These are phyloP conservation scores for Rotaria macrura DNA, from an alignment of 2,888 invertebrate genomes.

Conservation along the genomic window DNA sequence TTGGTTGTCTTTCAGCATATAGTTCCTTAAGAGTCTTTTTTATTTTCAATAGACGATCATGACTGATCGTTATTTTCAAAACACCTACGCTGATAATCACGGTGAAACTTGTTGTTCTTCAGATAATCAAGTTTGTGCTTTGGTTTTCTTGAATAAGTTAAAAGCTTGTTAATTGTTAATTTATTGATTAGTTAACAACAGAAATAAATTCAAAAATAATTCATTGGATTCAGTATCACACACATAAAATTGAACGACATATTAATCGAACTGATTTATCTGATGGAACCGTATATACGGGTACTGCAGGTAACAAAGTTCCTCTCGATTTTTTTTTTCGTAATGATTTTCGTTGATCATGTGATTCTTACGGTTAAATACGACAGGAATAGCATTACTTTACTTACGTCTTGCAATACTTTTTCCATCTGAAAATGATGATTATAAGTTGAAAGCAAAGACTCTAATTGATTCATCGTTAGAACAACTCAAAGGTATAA, in stretches of 20 bases:
- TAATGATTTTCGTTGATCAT: neutral
- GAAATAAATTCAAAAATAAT: neutral
- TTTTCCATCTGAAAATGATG: neutral
- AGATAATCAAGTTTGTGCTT: neutral
- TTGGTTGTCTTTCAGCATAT: neutral
- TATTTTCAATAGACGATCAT: neutral
- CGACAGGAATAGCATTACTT: neutral
- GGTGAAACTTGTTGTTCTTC: neutral
- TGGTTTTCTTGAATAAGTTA: neutral
- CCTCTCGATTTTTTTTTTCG: neutral
- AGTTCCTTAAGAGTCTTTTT: neutral
- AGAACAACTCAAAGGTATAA: neutral
- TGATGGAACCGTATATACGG: neutral
- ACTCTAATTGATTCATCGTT: neutral
- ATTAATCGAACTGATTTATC: neutral
- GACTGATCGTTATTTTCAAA: constrained; percentile 1
- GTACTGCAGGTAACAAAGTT: neutral
- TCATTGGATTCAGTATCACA: neutral
- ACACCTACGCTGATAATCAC: neutral
- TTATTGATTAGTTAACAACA: neutral
- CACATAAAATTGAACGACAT: neutral
- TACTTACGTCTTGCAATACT: neutral
- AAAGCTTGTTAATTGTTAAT: neutral
- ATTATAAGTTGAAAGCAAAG: neutral
- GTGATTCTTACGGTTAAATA: neutral